Evolutionary conservation across 1,140 invertebrate species (phyloP), one percentile per base, ranked within the genome.

Genomic region (Zelostemma sp.): DNA sequence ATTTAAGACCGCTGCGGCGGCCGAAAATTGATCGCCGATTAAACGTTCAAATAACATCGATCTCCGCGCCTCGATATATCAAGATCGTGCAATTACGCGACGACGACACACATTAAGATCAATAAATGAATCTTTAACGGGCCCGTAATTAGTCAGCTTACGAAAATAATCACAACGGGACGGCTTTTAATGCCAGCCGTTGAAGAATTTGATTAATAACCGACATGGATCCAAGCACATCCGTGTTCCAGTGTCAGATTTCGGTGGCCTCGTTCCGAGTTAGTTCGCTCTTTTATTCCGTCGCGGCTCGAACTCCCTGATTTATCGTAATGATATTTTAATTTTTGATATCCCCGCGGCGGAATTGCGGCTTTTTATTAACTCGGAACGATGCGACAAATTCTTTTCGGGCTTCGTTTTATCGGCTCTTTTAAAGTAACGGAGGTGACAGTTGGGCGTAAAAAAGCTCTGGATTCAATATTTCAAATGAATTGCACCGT

Each of bases 51-150:
- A 48, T 31, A n/a, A 21, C 19, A 12, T 48, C 21, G 19, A 48
- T 28, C 16, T 17, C 11, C 19, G 45, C 28, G 28, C 21, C 6
- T 1, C n/a, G 11, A 14, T 15, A 48, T 48, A 48, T 48, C 19
- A 31, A n/a, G 16, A 6, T 31, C 17, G 4, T 14, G 54, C 47
- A 50, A 55, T 63, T 51, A 57, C 48, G 28, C 31, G 41, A 48
- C 43, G 40, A 35, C 55, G 50, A 48, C 61, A 69, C 38, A 35
- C 51, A 50, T 75, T 72, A 72, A 73, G 69, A 75, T 78, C 72
- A 72, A 76, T 79, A 73, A 77, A 62, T 53, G 54, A 47, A 49
- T 54, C 53, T 72, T 74, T 75, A 79, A 77, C 61, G 68, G 77
- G 71, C 55, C 58, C 50, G 70, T 71, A 79, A 79, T 80, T 79